Base-by-base conservation (phyloP, 1,140 invertebrate genomes). In the Battus philenor region DNA sequence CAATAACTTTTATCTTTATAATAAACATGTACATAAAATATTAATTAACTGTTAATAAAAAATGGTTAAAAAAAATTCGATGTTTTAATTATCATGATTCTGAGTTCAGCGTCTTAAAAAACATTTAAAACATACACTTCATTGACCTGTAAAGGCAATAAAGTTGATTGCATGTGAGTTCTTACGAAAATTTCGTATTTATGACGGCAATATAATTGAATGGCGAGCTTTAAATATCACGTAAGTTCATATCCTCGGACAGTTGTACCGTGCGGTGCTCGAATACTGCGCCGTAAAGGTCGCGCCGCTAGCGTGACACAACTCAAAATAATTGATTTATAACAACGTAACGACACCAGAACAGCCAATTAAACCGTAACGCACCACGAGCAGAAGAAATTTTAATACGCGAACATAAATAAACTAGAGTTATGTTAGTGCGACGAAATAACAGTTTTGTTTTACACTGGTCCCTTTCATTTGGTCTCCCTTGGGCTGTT, bases 401-500 rank as follows among this genome's bases (percentile, higher is more conserved):
- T 57, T 51, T 27, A 41, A 61, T 53, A 50, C 45, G 38, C 38
- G 15, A 33, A 44, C 50, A 58, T 69, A 65, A 66, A 71, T 57
- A 64, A 56, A 61, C 49, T 62, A 58, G 45, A 41, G 47, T 60
- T 53, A 50, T 24, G 43, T 43, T 55, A 58, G 46, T 59, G 47
- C 41, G 55, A 56, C 53, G 52, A 48, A 59, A 50, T 63, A 66
- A 59, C 45, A 58, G 52, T 54, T 64, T 69, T 68, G 58, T 68
- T 67, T 63, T 38, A 43, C 50, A 54, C 32, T 27, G 38, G 55
- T 55, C 62, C 51, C 50, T 65, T 50, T 47, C 24, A 47, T 54
- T 53, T 60, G 65, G 65, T 64, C 68, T 68, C 58, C 54, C 47
- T 50, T 65, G 34, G 53, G 45, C 54, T 45, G 59, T 69, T 70